These are phyloP conservation scores for Scomber scombrus DNA, from an alignment of 2,113 vertebrate species.

Conservation along the genomic window DNA sequence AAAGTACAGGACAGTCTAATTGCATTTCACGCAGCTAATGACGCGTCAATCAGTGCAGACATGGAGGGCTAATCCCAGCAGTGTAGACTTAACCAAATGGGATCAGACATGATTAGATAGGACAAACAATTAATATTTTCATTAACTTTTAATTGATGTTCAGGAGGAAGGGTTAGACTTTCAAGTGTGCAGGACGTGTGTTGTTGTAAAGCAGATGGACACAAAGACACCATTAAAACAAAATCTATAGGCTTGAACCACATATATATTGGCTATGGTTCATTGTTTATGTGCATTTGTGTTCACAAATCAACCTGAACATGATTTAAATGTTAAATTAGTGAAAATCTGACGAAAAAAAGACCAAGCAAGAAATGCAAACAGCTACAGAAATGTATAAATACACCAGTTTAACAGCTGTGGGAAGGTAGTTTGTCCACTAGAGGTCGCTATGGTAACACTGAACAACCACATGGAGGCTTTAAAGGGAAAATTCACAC, in stretches of 20 bases:
- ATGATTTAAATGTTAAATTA: too few relatives aligned
- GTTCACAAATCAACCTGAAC: too few relatives aligned
- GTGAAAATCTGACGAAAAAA: too few relatives aligned
- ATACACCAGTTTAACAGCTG: not conserved
- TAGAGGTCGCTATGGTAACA: slow-evolving; percentile 52
- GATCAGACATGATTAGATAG: slow-evolving; percentile 77
- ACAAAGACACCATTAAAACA: too few relatives aligned
- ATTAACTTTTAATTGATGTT: slow-evolving; percentile 41
- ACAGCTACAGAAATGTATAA: not conserved
- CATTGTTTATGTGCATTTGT: too few relatives aligned
- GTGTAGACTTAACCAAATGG: slow-evolving; percentile 60
- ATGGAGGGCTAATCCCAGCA: slow-evolving; percentile 32
- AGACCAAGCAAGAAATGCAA: too few relatives aligned
- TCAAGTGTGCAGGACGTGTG: not conserved
- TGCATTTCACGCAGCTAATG: slow-evolving; percentile 69
- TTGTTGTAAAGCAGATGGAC: too few relatives aligned
- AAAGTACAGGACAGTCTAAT: slow-evolving; percentile 63
- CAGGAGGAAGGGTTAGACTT: not conserved
- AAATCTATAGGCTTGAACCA: too few relatives aligned
- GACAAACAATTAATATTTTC: slow-evolving; percentile 45
- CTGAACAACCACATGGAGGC: not conserved
- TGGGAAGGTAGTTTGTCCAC: not conserved
- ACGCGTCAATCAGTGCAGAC: slow-evolving; percentile 41
- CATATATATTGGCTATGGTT: too few relatives aligned
- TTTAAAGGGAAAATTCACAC: not conserved